Conservation (phyloP, 92 coral and sea anemone species). For the Epizoanthus ramosus region DNA sequence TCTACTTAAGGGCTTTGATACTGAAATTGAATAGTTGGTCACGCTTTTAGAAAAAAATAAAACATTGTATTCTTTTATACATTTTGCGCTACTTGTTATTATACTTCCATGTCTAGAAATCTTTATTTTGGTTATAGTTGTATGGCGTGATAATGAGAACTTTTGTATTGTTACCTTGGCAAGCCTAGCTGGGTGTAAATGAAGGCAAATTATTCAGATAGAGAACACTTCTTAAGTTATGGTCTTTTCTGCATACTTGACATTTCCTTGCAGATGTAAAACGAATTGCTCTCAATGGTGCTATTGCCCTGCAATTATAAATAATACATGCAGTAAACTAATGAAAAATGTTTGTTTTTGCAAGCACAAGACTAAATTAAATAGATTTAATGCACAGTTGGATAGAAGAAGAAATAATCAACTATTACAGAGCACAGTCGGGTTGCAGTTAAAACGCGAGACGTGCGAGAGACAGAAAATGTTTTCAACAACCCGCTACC, state of each 20-base stretch:
- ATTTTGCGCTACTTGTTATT: background rate
- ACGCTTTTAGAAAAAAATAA: background rate
- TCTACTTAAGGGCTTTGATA: background rate
- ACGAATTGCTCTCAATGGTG: background rate
- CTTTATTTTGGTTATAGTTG: too few species aligned
- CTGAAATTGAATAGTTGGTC: background rate
- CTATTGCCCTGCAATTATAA: constrained; percentile 1
- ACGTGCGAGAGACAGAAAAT: too few species aligned
- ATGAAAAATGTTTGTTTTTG: constrained; percentile 6
- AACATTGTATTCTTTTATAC: background rate
- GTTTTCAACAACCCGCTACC: too few species aligned
- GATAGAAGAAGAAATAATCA: background rate
- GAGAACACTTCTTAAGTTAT: background rate
- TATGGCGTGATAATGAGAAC: too few species aligned
- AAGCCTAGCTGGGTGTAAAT: too few species aligned
- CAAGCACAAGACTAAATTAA: constrained; percentile 22
- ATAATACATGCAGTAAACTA: constrained; percentile 28
- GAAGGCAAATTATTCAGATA: background rate
- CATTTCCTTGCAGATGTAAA: background rate
- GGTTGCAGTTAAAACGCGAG: too few species aligned
- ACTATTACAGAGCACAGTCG: too few species aligned
- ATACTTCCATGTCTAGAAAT: background rate
- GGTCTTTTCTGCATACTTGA: background rate
- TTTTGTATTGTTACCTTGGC: too few species aligned
- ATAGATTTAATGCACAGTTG: constrained; percentile 12